Conservation (phyloP, 35 echinoderm and acorn worm genomes). For the Stichopus chloronotus region DNA sequence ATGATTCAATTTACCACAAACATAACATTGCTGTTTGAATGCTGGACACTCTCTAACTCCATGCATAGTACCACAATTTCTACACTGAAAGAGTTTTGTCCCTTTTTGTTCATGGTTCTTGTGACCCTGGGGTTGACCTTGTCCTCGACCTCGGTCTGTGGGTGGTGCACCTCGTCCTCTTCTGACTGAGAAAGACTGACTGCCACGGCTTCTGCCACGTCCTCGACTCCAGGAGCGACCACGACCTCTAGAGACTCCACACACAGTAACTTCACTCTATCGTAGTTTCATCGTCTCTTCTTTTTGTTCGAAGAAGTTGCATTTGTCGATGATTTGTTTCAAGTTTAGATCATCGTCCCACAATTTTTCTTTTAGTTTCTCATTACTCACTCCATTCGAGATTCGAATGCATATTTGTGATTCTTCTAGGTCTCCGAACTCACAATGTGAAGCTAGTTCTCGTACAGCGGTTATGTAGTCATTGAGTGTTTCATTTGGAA, state of each 20-base stretch:
- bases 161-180: too few relatives aligned
- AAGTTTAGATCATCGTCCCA: slow-evolving; percentile 49
- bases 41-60: slow-evolving; percentile 18
- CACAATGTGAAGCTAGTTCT: slow-evolving; percentile 42
- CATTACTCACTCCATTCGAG: slow-evolving; percentile 25
- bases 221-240: background rate
- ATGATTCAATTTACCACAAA: slow-evolving; percentile 30
- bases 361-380: slow-evolving; percentile 54
- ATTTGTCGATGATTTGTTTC: slow-evolving; percentile 44
- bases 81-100: slow-evolving; percentile 13
- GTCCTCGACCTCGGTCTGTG: background rate
- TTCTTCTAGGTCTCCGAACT: slow-evolving; percentile 16
- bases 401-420: slow-evolving; percentile 42
- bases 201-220: background rate
- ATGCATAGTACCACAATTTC: slow-evolving; percentile 36
- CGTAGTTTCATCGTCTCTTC: slow-evolving; percentile 22
- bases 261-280: background rate
- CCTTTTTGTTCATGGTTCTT: background rate
- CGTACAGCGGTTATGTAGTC: slow-evolving; percentile 40
- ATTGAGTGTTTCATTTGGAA: slow-evolving; percentile 42
- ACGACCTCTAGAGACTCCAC: background rate
- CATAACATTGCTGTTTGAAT: slow-evolving; percentile 28
- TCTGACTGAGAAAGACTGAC: background rate
- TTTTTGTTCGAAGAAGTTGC: slow-evolving; percentile 19
- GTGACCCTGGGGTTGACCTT: background rate